Conservation (phyloP, 2,113 vertebrate species). For the Balaeniceps rex region DNA sequence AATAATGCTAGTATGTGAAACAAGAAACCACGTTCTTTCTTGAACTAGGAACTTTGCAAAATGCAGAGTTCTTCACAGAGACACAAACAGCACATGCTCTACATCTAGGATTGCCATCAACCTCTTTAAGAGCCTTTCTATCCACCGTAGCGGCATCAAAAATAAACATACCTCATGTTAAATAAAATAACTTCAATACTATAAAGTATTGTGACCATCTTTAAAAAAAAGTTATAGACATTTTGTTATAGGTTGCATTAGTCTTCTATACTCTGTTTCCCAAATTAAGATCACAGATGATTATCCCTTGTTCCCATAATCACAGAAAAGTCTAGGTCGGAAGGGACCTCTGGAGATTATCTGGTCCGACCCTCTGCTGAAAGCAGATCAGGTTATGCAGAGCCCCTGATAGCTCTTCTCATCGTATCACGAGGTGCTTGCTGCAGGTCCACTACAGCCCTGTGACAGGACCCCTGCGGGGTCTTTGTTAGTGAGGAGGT, state of each 20-base stretch:
- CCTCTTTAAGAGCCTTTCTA: background rate
- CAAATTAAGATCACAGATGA: background rate
- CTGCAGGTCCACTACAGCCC: background rate
- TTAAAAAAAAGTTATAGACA: background rate
- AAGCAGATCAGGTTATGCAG: background rate
- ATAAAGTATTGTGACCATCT: background rate
- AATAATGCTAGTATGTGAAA: background rate
- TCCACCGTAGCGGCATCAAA: background rate
- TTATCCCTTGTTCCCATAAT: background rate
- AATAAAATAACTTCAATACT: background rate
- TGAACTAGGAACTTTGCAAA: background rate
- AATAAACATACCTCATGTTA: background rate
- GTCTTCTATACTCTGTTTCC: background rate
- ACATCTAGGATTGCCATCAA: background rate
- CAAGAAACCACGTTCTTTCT: background rate
- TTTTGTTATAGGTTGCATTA: background rate
- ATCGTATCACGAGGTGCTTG: rapidly evolving
- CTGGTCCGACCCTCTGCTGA: background rate
- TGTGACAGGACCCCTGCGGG: rapidly evolving
- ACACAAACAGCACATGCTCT: background rate
- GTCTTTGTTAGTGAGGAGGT: rapidly evolving
- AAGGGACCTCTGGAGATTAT: background rate
- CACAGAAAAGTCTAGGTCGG: background rate
- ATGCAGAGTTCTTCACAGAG: background rate
- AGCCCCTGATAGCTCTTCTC: background rate